Evolutionary conservation across 2,113 vertebrate species (phyloP), one percentile per base, ranked within the genome.

Genomic region (Vicugna pacos): DNA sequence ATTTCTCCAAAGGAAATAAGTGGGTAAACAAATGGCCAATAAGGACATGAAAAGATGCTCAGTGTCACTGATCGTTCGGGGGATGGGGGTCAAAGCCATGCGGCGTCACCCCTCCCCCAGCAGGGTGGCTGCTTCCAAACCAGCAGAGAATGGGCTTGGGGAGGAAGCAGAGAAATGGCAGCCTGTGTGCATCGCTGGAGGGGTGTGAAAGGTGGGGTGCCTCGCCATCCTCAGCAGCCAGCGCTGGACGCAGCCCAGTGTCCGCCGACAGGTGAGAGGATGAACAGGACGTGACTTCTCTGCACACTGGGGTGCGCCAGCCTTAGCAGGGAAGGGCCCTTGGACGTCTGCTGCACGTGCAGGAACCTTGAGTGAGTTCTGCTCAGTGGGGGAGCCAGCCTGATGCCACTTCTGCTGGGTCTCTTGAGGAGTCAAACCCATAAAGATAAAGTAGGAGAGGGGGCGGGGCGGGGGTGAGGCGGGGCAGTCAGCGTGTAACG

Each of bases 141-240:
- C 1, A 12, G 1, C 16, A 13, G 22, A 14, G 7, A 8, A 8
- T 19, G 9, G 38, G 38, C 38, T 8, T 6, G 24, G 56, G 0
- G 8, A 52, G 67, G 26, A 42, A 1, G 13, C 17, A 14, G 42
- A 42, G 56, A 32, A 26, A 8, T 50, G 0, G 5, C 11, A 26
- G 1, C 24, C 16, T 1, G 30, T 24, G 54, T 20, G 54, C 54
- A 0, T 8, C 3, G 8, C 69, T 75, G 12, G 54, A 0, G 20
- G 38, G 22, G 3, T 3, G n/a, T 10, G 6, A 32, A 3, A 0
- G 3, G 8, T 42, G 26, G 8, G n/a, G 9, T 1, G 20, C 12
- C 46, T 32, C 0, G 4, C 15, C 6, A 4, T 69, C 52, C 6
- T 0, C 32, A 5, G 6, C 9, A 6, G 10, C 28, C 7, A 0